Evolutionary conservation across 2,888 invertebrate species (phyloP).

Genomic region (Eudemis profundana): DNA sequence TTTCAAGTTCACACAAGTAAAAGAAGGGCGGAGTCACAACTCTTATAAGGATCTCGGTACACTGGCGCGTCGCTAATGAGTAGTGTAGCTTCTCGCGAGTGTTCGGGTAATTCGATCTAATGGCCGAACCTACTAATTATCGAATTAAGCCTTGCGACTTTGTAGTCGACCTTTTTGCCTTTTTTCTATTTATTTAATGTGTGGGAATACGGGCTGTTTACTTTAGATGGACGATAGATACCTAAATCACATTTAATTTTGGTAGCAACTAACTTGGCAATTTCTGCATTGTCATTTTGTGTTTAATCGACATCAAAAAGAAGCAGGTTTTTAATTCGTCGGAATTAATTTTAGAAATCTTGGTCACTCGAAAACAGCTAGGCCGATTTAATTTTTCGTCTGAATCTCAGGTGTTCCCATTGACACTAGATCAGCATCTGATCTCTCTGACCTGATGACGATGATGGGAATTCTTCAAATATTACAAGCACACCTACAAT

Average conservation of each 20-base stretch:
- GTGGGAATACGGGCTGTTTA: slow-evolving; percentile 34
- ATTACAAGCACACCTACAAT: no score
- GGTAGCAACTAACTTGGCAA: neutral
- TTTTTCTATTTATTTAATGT: slow-evolving; percentile 52
- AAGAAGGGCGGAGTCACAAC: no score
- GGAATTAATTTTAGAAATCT: no score
- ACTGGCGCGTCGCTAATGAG: slow-evolving; percentile 71
- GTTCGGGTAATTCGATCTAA: slow-evolving; percentile 83
- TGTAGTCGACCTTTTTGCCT: slow-evolving; percentile 29
- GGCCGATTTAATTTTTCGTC: no score
- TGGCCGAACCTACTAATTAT: slow-evolving; percentile 77
- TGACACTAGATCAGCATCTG: no score
- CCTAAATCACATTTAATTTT: slow-evolving; percentile 14
- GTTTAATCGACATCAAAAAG: no score
- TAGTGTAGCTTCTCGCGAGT: slow-evolving; percentile 79
- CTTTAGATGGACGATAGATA: slow-evolving; percentile 17
- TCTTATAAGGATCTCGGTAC: neutral
- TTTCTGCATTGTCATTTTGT: neutral
- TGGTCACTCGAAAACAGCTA: no score
- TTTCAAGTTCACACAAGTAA: no score
- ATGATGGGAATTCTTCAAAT: no score
- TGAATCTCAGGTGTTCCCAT: no score
- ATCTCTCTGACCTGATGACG: no score
- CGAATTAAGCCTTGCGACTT: slow-evolving; percentile 67
- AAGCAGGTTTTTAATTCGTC: no score